Conservation (phyloP, 2,113 vertebrate species). For the Microtus montanus region DNA sequence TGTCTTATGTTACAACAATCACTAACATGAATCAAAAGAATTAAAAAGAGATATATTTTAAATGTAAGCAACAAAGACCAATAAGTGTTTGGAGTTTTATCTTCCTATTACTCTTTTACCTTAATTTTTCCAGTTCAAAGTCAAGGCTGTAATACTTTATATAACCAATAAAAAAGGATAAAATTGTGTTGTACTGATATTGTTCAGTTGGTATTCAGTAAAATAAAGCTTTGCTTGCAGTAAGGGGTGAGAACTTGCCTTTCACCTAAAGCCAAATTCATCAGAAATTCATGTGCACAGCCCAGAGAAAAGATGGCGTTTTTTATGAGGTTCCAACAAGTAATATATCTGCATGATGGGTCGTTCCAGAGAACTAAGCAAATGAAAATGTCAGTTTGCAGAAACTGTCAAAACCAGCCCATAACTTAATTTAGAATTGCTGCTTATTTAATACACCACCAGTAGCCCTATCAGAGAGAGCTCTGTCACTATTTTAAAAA, state of each 20-base stretch:
- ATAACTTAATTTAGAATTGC: constrained; percentile 74
- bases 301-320: constrained; percentile 67
- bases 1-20: neutral
- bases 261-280: constrained; percentile 75
- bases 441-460: constrained; percentile 78
- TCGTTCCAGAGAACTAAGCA: constrained; percentile 77
- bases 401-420: constrained; percentile 80
- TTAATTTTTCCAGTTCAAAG: constrained; percentile 25
- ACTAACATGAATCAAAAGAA: neutral
- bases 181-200: constrained; percentile 68
- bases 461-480: constrained; percentile 67
- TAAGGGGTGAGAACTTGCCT: constrained; percentile 68
- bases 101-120: neutral
- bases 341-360: constrained; percentile 76
- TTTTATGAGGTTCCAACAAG: constrained; percentile 82
- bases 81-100: neutral
- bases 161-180: constrained; percentile 55
- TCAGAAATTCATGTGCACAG: constrained; percentile 76
- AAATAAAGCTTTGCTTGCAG: constrained; percentile 66
- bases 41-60: neutral
- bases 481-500: constrained; percentile 70
- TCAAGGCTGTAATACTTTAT: neutral
- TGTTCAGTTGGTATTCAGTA: constrained; percentile 59
- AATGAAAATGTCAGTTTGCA: constrained; percentile 81
- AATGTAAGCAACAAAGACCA: neutral